Conservation (phyloP, 2,113 vertebrate genomes). For the Ameiurus melas region DNA sequence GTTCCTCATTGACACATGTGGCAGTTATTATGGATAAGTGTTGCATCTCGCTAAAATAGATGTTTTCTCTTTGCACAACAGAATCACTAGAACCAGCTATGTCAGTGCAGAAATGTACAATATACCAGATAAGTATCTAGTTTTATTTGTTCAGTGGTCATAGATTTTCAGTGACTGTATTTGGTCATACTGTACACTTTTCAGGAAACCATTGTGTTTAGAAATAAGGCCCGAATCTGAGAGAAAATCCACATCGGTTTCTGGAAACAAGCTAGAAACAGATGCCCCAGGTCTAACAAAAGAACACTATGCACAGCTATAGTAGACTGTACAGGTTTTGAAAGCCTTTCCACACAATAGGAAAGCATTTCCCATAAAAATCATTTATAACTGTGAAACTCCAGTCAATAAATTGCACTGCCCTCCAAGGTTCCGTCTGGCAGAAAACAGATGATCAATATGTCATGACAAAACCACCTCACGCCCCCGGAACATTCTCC, state of each 20-base stretch:
- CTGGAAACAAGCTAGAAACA: not conserved
- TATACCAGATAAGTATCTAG: not conserved
- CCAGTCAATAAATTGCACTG: slow-evolving; percentile 71
- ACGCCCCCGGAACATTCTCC: slow-evolving; percentile 57
- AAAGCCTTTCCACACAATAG: slow-evolving; percentile 12
- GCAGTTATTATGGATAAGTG: slow-evolving; percentile 11
- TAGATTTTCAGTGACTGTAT: not conserved
- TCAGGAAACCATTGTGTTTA: not conserved
- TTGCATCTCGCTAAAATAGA: slow-evolving; percentile 2
- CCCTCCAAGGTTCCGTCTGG: slow-evolving; percentile 62
- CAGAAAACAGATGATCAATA: slow-evolving; percentile 63
- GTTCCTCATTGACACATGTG: slow-evolving; percentile 1
- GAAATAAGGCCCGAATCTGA: slow-evolving; percentile 1
- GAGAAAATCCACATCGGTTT: not conserved
- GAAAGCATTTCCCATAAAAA: slow-evolving; percentile 68
- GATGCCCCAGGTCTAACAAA: slow-evolving; percentile 25
- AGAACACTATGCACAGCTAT: slow-evolving; percentile 45
- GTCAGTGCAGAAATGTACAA: not conserved
- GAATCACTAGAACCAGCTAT: not conserved
- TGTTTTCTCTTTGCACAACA: not conserved
- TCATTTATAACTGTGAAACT: slow-evolving; percentile 72
- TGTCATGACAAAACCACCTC: slow-evolving; percentile 56
- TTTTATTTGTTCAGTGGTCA: not conserved
- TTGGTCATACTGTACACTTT: not conserved
- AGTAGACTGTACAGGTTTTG: not conserved